Percentiles rank a stretch among this genome's conserved stretches.
Conservation (phyloP, 2,113 vertebrate species). For the Empidonax traillii region DNA sequence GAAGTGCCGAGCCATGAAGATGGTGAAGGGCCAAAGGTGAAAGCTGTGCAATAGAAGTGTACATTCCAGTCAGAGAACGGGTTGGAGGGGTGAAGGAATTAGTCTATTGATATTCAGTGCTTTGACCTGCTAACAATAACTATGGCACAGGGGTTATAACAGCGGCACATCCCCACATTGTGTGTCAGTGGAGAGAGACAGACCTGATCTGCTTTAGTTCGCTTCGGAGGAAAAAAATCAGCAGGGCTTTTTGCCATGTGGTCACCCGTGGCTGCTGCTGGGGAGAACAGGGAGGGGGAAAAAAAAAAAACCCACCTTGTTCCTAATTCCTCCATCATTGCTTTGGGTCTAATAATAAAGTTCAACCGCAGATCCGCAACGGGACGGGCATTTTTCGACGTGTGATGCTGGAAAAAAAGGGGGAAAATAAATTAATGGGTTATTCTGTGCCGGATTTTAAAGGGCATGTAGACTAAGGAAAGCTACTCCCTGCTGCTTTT, state of each 20-base stretch:
- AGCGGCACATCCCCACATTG: constrained; percentile 57
- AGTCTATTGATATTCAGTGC: constrained; percentile 77
- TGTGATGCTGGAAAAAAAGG: background rate
- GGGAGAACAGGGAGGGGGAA: background rate
- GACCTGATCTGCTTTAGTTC: background rate
- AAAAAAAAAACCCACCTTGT: background rate
- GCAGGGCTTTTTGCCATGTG: background rate
- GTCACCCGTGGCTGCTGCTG: background rate
- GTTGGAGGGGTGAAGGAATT: constrained; percentile 46
- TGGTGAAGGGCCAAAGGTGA: constrained; percentile 65
- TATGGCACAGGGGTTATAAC: constrained; percentile 71
- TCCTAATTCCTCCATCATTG: background rate
- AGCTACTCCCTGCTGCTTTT: constrained; percentile 64
- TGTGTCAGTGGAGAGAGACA: background rate
- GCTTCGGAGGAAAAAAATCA: background rate
- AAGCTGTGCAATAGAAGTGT: constrained; percentile 39
- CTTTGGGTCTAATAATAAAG: background rate
- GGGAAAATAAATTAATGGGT: constrained; percentile 57
- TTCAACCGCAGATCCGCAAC: background rate
- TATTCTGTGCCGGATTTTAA: constrained; percentile 49
- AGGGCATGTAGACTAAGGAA: constrained; percentile 34
- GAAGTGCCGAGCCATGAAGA: constrained; percentile 24
- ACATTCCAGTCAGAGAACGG: constrained; percentile 59
- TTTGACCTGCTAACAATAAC: constrained; percentile 75
- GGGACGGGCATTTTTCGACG: background rate